Base-by-base conservation (phyloP, 2,113 vertebrate species). In the Thinocorus orbignyianus region DNA sequence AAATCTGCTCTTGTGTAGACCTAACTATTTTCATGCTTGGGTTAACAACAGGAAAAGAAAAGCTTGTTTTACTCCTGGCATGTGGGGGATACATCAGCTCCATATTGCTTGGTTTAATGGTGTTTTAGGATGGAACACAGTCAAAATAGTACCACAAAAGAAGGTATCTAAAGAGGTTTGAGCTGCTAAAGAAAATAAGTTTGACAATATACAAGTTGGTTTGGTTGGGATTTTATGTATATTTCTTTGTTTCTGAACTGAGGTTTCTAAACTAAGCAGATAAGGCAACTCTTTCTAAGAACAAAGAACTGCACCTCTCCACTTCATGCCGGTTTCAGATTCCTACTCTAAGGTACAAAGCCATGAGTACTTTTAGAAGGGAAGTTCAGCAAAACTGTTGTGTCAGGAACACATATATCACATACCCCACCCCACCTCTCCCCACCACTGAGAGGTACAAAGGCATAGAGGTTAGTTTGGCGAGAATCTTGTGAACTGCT, bases 161-260 rank as follows among this genome's bases (percentile, higher is more conserved):
- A 58, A 71, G 3, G 2, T 39, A 23, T 23, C 5, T 77, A 22
- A 86, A 69, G 8, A 37, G 2, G 1, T 87, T 77, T 65, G 20
- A 80, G 4, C 3, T 51, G 7, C n/a, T 58, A 42, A 48, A 66
- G 23, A 91, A 78, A 70, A 72, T 42, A 64, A 20, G 7, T 60
- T 79, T 57, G 25, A 11, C 17, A n/a, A 25, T 5, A 31, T 9
- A 18, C 35, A 61, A 81, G 6, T 26, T 46, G 9, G 3, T 49
- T 60, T 64, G 11, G 3, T 7, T 9, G 2, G 39, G 4, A 0
- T 0, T 25, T 39, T n/a, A n/a, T n/a, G n/a, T n/a, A n/a, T n/a
- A n/a, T n/a, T n/a, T n/a, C n/a, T n/a, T 78, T 30, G 12, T 52
- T 51, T 73, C 51, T 62, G 2, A 23, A 44, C 24, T 42, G 6